Base-by-base conservation (phyloP, 2,888 invertebrate species). In the Cordilura impudica region DNA sequence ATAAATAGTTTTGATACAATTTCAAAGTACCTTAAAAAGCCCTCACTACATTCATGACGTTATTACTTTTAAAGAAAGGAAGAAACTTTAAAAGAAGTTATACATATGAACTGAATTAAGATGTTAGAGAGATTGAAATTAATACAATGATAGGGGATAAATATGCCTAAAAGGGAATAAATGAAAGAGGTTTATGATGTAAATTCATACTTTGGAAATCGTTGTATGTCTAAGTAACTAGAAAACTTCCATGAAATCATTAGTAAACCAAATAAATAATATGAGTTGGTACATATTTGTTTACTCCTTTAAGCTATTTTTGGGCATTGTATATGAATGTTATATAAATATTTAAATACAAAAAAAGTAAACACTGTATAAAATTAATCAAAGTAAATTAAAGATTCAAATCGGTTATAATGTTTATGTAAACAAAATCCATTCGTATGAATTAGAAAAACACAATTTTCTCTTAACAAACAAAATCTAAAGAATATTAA, bases 341-440 rank as follows among this genome's bases (percentile, higher is more conserved):
- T 58, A 53, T 60, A 51, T 14, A 26, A 29, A 16, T 23, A 39
- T 14, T n/a, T 29, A 43, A 60, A 16, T 16, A 51, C 12, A 35
- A 35, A 35, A 12, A 12, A 35, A 35, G 23, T 51, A 51, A 51
- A 72, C 85, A 87, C 87, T 4, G 86, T 86, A 85, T 83, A 85
- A 85, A 83, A 86, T 86, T 84, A 84, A 84, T 83, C 85, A 85
- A 84, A 82, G 71, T 54, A 81, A 78, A 82, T 82, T 82, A 84
- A 78, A 85, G 85, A 86, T 87, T 85, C 84, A 82, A 84, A 86
- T 85, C 86, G 75, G 79, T 81, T 84, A 81, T 47, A 23, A 71
- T 71, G 61, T 67, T 49, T 65, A 31, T 78, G 31, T 56, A 58
- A 53, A 74, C 70, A 82, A 83, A 26, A 43, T 10, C 16, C 14